Percentiles rank a stretch among this genome's conserved stretches.
Evolutionary conservation across 1,140 invertebrate genomes (phyloP).

Genomic region (Hyles vespertilio): DNA sequence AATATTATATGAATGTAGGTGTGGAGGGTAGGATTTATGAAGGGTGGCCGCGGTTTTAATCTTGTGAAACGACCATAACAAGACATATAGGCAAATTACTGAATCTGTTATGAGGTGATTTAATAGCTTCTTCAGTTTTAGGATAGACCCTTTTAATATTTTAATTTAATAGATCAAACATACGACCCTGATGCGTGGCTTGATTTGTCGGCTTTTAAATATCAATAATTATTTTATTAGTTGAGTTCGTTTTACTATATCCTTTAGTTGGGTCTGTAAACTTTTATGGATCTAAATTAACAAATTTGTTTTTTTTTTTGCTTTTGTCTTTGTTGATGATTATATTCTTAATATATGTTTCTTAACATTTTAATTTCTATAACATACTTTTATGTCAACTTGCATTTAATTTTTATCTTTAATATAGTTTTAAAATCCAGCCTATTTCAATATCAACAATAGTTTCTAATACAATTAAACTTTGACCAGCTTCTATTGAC

Average conservation of each 20-base stretch:
- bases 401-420: too few relatives aligned
- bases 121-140: constrained; percentile 56
- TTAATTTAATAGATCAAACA: constrained; percentile 35
- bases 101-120: constrained; percentile 66
- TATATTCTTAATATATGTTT: too few relatives aligned
- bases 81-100: constrained; percentile 69
- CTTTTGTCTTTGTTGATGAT: too few relatives aligned
- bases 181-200: constrained; percentile 2
- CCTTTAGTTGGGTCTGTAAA: too few relatives aligned
- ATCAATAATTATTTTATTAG: neutral
- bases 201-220: constrained; percentile 3
- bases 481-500: too few relatives aligned
- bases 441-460: too few relatives aligned
- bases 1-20: constrained; percentile 61
- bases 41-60: constrained; percentile 68
- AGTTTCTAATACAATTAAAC: too few relatives aligned
- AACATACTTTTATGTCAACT: too few relatives aligned
- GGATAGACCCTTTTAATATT: constrained; percentile 42
- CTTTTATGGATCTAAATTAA: too few relatives aligned
- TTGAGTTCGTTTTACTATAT: neutral
- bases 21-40: constrained; percentile 63
- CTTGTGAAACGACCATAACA: constrained; percentile 64
- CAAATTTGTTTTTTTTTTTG: too few relatives aligned
- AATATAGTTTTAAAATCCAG: too few relatives aligned
- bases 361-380: too few relatives aligned